Percentiles rank a stretch among this genome's conserved stretches.
Evolutionary conservation across 2,113 vertebrate species (phyloP).

Genomic region (Lophura nycthemera): DNA sequence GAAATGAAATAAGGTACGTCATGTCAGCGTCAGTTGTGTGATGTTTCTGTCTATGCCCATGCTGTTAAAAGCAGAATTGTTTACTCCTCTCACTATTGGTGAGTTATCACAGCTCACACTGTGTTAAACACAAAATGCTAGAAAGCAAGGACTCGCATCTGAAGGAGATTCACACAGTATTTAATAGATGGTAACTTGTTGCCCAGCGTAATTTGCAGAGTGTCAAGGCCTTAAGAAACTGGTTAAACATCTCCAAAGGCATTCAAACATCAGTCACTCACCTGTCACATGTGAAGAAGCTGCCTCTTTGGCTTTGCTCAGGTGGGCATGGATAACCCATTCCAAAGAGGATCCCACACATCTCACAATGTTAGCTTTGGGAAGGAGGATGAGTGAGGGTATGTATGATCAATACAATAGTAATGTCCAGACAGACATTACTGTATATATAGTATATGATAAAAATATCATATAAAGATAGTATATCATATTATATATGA

Average conservation of each 20-base stretch:
- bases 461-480: too few species aligned
- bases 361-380: neutral
- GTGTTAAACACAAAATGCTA: neutral
- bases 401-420: neutral
- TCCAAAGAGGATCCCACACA: neutral
- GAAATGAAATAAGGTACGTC: neutral
- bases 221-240: neutral
- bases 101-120: neutral
- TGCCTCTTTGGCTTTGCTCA: neutral
- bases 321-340: accelerated
- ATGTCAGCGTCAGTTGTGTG: neutral
- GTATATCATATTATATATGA: neutral
- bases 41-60: neutral
- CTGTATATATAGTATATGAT: too few species aligned
- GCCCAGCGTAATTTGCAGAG: neutral
- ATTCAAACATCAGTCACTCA: neutral
- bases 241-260: neutral
- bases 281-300: neutral
- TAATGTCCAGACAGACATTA: neutral
- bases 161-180: neutral
- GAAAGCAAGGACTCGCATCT: neutral
- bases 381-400: neutral
- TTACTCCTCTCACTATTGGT: neutral
- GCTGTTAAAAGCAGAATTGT: neutral
- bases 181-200: neutral